A percentile compares a stretch with the other conserved stretches of the same genome.
phyloP scores from a whole-genome alignment of 2,888 invertebrate species.

The Diaperis boleti region DNA sequence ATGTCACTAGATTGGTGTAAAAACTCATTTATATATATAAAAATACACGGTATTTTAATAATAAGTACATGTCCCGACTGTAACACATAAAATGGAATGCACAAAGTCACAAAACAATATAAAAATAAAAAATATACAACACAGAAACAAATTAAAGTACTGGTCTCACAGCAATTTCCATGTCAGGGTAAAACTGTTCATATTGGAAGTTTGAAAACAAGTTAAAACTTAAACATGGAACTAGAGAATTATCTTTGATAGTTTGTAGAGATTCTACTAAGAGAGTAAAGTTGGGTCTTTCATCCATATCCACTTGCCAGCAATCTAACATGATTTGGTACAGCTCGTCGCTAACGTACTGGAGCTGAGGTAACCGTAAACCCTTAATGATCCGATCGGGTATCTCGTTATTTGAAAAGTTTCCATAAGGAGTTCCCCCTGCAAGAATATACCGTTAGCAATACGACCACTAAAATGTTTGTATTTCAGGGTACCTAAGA shows the following conservation, averaged over 20 bases:
- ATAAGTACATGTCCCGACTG: no score
- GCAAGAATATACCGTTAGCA: constrained; percentile 62
- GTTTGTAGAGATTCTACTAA: constrained; percentile 61
- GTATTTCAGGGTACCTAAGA: constrained; percentile 72
- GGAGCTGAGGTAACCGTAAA: constrained; percentile 78
- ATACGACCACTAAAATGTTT: neutral
- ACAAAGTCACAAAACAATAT: constrained; percentile 3
- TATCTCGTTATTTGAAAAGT: constrained; percentile 76
- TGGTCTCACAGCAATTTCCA: constrained; percentile 61
- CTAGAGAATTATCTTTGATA: constrained; percentile 53
- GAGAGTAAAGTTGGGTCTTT: constrained; percentile 79
- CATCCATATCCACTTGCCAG: constrained; percentile 86
- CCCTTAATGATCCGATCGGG: constrained; percentile 77
- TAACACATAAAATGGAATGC: constrained; percentile 24
- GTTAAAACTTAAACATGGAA: constrained; percentile 58
- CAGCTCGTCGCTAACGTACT: constrained; percentile 81
- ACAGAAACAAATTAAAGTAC: constrained; percentile 53
- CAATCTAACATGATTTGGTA: constrained; percentile 87
- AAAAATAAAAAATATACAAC: constrained; percentile 10
- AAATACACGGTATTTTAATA: neutral
- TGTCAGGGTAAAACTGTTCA: constrained; percentile 62
- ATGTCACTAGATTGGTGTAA: no score
- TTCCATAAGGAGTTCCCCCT: constrained; percentile 81
- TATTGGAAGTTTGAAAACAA: constrained; percentile 61
- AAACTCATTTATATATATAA: neutral